A percentile compares a stretch with the other conserved stretches of the same genome.
Conservation (phyloP, 2,888 invertebrate genomes). For the Cheilosia vulpina region DNA sequence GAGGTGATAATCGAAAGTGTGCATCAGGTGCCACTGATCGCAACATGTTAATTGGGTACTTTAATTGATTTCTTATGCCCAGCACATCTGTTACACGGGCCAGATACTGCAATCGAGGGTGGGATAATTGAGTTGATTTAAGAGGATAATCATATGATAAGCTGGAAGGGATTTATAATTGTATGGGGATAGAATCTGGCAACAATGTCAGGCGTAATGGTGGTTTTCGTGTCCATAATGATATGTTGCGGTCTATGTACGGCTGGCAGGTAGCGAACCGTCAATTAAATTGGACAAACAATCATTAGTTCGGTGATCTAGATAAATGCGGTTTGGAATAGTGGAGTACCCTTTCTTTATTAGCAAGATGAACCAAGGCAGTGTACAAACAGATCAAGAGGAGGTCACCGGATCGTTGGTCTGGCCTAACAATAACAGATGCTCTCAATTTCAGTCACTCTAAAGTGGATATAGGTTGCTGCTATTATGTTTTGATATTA, state of each 20-base stretch:
- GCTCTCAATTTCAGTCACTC: no score
- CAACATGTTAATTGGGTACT: constrained; percentile 70
- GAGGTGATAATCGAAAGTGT: constrained; percentile 66
- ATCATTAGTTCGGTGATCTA: not conserved
- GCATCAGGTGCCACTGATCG: constrained; percentile 69
- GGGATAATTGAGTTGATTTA: constrained; percentile 54
- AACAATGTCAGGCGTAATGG: not conserved
- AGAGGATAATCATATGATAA: constrained; percentile 50
- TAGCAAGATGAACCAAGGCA: no score
- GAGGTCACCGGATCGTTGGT: no score
- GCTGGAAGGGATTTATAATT: constrained; percentile 28
- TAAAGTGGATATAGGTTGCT: no score
- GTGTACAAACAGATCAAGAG: no score
- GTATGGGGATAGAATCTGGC: not conserved
- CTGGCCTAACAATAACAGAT: no score
- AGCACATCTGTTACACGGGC: not conserved
- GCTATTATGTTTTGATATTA: no score
- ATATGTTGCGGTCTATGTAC: not conserved
- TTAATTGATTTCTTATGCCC: constrained; percentile 67
- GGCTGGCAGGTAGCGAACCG: not conserved
- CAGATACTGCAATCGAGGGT: constrained; percentile 20
- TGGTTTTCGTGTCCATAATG: not conserved
- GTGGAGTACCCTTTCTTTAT: no score
- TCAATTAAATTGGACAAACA: constrained; percentile 7
- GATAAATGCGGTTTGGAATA: not conserved